These are phyloP conservation scores for Cirrhinus mrigala DNA, from an alignment of 2,797 vertebrate species.

Conservation along the genomic window DNA sequence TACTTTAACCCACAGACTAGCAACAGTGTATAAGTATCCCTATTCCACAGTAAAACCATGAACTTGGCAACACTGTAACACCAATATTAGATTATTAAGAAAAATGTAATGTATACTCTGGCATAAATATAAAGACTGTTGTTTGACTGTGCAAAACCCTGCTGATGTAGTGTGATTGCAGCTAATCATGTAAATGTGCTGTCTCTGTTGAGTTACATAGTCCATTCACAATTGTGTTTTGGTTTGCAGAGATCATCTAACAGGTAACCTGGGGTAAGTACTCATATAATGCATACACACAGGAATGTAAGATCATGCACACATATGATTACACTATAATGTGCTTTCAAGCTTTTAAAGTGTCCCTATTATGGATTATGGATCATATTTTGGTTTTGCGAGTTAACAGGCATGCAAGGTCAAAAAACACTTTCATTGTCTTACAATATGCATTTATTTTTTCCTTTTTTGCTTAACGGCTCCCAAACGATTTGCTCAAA, in stretches of 20 bases:
- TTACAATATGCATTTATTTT: too few species aligned
- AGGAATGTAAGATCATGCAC: not conserved
- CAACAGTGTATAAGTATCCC: not conserved
- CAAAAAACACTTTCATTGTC: too few species aligned
- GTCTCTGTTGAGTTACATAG: not conserved
- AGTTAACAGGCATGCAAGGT: too few species aligned
- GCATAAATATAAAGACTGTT: not conserved
- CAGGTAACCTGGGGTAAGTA: not conserved
- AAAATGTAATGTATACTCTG: too few species aligned
- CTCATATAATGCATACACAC: not conserved
- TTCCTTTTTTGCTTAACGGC: too few species aligned
- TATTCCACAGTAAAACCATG: not conserved
- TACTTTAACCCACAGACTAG: not conserved
- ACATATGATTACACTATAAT: not conserved
- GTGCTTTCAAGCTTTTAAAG: not conserved
- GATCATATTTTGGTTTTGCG: too few species aligned
- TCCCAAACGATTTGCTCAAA: too few species aligned
- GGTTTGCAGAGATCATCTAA: not conserved
- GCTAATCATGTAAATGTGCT: not conserved
- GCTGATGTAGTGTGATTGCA: not conserved
- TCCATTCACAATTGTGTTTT: not conserved
- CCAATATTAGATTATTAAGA: too few species aligned
- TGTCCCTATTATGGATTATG: too few species aligned
- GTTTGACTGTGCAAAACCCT: not conserved
- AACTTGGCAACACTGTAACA: too few species aligned